These are phyloP conservation scores for Ispidina lecontei DNA, from an alignment of 2,797 vertebrate genomes.

Conservation along the genomic window DNA sequence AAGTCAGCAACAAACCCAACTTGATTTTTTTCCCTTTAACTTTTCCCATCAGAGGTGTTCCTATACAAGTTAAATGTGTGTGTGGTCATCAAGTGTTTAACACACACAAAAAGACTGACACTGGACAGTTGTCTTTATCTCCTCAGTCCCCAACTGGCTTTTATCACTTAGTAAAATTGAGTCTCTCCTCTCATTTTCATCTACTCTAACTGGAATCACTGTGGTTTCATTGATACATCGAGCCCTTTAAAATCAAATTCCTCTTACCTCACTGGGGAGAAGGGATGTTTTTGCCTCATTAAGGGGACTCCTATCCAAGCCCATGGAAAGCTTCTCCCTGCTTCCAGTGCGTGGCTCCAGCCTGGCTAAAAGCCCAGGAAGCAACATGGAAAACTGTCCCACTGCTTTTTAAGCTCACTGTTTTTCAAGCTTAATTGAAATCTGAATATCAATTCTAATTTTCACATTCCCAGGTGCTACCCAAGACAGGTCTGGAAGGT, in stretches of 20 bases:
- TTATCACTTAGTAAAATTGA: background rate
- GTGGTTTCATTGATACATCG: slow-evolving; percentile 33
- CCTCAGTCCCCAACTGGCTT: background rate
- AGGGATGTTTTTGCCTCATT: slow-evolving; percentile 11
- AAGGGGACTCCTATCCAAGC: background rate
- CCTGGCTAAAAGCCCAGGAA: background rate
- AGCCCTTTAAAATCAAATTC: slow-evolving; percentile 52
- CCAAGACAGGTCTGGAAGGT: background rate
- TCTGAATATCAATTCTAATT: slow-evolving; percentile 13
- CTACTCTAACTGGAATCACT: slow-evolving; percentile 9
- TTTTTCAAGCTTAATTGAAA: slow-evolving; percentile 8
- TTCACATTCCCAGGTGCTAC: background rate
- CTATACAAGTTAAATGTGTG: background rate
- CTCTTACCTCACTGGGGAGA: slow-evolving; percentile 26
- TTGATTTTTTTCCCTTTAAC: background rate
- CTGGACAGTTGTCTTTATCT: background rate
- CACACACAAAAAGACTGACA: background rate
- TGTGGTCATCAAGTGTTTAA: background rate
- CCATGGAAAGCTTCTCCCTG: background rate
- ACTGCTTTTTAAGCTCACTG: background rate
- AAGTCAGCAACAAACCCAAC: background rate
- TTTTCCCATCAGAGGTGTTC: background rate
- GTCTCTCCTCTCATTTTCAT: slow-evolving; percentile 25
- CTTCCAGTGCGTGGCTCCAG: fast-evolving
- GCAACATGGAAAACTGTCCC: background rate